A percentile compares a stretch with the other conserved stretches of the same genome.
Evolutionary conservation across 2,113 vertebrate species (phyloP).

Genomic region (Polyodon spathula): DNA sequence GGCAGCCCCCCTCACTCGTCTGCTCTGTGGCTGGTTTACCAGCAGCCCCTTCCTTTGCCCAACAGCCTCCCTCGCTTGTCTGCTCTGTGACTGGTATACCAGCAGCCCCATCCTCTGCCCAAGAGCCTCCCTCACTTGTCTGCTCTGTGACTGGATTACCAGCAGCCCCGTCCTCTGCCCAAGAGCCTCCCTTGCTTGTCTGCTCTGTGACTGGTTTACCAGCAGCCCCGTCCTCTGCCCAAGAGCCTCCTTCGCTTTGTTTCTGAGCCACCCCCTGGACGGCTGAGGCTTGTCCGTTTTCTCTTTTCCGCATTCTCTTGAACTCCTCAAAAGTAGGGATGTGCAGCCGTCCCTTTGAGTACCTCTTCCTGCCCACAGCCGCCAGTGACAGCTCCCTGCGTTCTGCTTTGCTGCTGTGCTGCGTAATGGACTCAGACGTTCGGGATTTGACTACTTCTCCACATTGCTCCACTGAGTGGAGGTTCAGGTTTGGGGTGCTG

Average conservation of each 20-base stretch:
- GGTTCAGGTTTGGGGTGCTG: conserved; percentile 63
- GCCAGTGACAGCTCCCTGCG: conserved; percentile 15
- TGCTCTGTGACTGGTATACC: too few species aligned
- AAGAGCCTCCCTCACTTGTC: background rate
- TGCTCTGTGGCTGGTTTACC: background rate
- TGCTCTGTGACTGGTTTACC: too few species aligned
- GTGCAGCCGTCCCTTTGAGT: conserved; percentile 51
- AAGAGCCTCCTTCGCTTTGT: conserved; percentile 13
- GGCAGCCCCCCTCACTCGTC: background rate
- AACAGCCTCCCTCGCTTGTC: background rate
- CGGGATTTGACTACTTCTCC: conserved; percentile 47
- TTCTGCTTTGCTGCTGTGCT: conserved; percentile 13
- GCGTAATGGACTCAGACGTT: conserved; percentile 49
- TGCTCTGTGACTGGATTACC: background rate
- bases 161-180: conserved; percentile 13
- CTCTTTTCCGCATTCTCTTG: conserved; percentile 71
- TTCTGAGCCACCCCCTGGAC: background rate
- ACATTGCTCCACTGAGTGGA: conserved; percentile 34
- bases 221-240: too few species aligned
- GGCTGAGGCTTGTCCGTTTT: conserved; percentile 20
- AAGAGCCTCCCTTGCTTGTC: background rate
- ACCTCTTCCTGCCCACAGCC: conserved; percentile 32
- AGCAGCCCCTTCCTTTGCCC: conserved; percentile 13
- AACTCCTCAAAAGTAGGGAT: conserved; percentile 82
- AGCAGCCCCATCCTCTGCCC: too few species aligned